Evolutionary conservation across 92 coral and sea anemone genomes (phyloP).

Genomic region (Bergia sp.): DNA sequence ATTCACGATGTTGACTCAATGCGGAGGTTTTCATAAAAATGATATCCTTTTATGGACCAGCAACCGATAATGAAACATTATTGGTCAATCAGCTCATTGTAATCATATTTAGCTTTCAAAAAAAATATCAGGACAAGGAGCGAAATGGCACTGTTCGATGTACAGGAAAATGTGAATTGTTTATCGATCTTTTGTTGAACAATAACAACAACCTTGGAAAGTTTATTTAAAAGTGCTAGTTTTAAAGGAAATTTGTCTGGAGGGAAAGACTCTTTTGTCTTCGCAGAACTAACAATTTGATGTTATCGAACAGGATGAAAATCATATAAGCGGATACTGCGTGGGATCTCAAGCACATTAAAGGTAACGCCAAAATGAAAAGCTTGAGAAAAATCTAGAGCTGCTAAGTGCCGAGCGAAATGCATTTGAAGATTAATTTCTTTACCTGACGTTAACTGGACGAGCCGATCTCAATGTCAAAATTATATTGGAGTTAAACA

Average conservation of each 20-base stretch:
- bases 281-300: neutral
- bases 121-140: neutral
- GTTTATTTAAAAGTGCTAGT: no score
- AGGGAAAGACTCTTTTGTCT: neutral
- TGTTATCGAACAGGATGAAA: neutral
- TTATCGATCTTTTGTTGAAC: neutral
- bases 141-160: neutral
- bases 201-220: neutral
- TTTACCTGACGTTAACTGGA: neutral
- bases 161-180: neutral
- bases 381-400: neutral
- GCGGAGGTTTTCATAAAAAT: neutral
- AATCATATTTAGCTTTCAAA: neutral
- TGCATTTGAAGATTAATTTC: neutral
- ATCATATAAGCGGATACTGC: neutral
- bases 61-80: neutral
- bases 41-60: conserved; percentile 8
- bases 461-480: neutral
- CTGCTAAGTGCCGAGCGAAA: neutral
- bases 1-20: neutral
- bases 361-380: neutral
- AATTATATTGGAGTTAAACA: neutral
- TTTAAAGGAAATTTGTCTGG: neutral
- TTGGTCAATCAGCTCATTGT: neutral
- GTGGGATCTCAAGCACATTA: neutral